These are phyloP conservation scores for Agrotis exclamationis DNA, from an alignment of 2,888 invertebrate species.

Conservation along the genomic window DNA sequence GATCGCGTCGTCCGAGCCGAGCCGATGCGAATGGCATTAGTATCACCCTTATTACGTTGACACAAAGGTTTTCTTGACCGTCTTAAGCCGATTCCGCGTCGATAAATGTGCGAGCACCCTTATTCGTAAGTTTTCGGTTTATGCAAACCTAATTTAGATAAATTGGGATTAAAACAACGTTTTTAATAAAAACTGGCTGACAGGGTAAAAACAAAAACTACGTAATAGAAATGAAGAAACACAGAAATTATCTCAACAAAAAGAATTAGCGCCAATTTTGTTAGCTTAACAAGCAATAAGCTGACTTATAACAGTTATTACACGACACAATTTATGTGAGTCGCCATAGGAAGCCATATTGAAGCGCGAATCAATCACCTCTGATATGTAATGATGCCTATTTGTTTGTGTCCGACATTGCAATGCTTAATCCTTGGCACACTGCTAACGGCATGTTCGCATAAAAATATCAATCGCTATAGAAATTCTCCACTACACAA, in stretches of 20 bases:
- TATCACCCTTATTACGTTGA: too few species aligned
- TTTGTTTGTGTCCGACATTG: slow-evolving; percentile 86
- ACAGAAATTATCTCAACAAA: neutral
- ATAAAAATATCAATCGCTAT: slow-evolving; percentile 77
- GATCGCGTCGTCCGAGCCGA: too few species aligned
- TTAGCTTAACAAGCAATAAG: neutral
- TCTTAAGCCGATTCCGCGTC: too few species aligned
- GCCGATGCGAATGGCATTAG: too few species aligned
- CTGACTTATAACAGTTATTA: slow-evolving; percentile 20
- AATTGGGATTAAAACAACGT: neutral
- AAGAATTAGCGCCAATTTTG: neutral
- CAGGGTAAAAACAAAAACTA: neutral
- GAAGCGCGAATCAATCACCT: slow-evolving; percentile 81
- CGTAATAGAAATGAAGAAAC: neutral
- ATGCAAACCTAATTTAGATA: neutral
- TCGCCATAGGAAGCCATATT: slow-evolving; percentile 61
- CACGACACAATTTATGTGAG: slow-evolving; percentile 37
- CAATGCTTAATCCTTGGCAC: slow-evolving; percentile 89
- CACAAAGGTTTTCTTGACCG: too few species aligned
- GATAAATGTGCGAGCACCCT: too few species aligned
- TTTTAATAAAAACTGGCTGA: too few species aligned
- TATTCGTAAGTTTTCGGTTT: neutral
- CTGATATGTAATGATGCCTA: slow-evolving; percentile 85
- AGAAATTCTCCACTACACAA: slow-evolving; percentile 53
- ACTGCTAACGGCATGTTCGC: slow-evolving; percentile 84